These are phyloP conservation scores for Agrilus mali DNA, from an alignment of 2,888 invertebrate genomes.

Conservation along the genomic window DNA sequence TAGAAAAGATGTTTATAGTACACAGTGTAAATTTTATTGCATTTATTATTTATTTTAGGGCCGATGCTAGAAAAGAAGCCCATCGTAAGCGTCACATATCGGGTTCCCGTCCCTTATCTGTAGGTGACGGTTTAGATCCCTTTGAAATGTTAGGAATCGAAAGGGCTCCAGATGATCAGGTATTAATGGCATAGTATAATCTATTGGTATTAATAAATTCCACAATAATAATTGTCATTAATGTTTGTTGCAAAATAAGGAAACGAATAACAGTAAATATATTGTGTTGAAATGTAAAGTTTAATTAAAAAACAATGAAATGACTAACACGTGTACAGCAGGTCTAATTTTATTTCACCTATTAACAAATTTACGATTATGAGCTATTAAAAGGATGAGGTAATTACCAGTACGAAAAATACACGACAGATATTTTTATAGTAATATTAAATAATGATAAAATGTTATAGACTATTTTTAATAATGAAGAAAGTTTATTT, in stretches of 20 bases:
- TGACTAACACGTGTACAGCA: too few species aligned
- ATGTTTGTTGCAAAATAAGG: background rate
- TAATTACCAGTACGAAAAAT: too few species aligned
- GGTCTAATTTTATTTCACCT: too few species aligned
- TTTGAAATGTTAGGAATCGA: conserved; percentile 77
- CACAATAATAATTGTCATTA: background rate
- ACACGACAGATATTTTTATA: too few species aligned
- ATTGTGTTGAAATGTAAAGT: too few species aligned
- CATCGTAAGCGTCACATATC: conserved; percentile 38
- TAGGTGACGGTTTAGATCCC: conserved; percentile 73
- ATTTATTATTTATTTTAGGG: conserved; percentile 11
- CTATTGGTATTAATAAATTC: conserved; percentile 4
- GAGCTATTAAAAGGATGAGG: too few species aligned
- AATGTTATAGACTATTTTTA: too few species aligned
- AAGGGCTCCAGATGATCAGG: conserved; percentile 69
- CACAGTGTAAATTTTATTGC: background rate
- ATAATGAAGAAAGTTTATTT: too few species aligned
- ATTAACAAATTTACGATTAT: too few species aligned
- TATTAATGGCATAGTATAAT: conserved; percentile 17
- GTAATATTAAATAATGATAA: too few species aligned
- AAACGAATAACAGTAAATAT: background rate
- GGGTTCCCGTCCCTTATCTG: conserved; percentile 66
- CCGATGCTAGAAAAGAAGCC: conserved; percentile 19
- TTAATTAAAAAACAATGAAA: too few species aligned
- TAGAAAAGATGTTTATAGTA: conserved; percentile 1